Percentiles rank a stretch among this genome's conserved stretches.
phyloP scores from a whole-genome alignment of 2,797 vertebrate genomes.

The Melanotaenia nigrans region DNA sequence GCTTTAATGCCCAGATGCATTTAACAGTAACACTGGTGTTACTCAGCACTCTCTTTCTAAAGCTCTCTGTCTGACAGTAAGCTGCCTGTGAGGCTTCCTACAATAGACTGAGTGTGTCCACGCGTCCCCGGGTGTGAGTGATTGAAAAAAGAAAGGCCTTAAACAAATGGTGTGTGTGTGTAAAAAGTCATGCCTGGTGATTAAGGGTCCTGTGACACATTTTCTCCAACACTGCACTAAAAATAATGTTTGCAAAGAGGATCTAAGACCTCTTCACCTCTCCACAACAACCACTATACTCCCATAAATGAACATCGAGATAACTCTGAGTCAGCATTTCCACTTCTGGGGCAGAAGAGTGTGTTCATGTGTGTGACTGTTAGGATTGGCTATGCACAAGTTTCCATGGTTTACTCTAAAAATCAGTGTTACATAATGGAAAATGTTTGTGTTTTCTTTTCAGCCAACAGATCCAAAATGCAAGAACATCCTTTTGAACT shows the following conservation, averaged over 20 bases:
- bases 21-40: constrained; percentile 70
- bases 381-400: neutral
- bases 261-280: constrained; percentile 53
- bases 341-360: constrained; percentile 10
- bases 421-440: too few species aligned
- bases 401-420: too few species aligned
- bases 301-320: constrained; percentile 39
- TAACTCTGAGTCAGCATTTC: constrained; percentile 57
- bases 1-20: constrained; percentile 66
- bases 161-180: constrained; percentile 41
- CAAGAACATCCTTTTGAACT: too few species aligned
- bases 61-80: constrained; percentile 65
- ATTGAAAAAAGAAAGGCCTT: constrained; percentile 34
- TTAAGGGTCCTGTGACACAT: constrained; percentile 68
- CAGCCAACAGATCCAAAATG: too few species aligned
- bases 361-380: neutral
- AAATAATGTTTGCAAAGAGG: constrained; percentile 70
- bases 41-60: constrained; percentile 69
- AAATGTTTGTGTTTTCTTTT: too few species aligned
- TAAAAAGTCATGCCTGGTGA: constrained; percentile 61
- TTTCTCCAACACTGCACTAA: constrained; percentile 54
- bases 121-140: constrained; percentile 42
- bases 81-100: constrained; percentile 63
- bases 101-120: constrained; percentile 70
- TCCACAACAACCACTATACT: constrained; percentile 36